Base-by-base conservation (phyloP, 2,888 invertebrate species). In the Willowsia nigromaculata region DNA sequence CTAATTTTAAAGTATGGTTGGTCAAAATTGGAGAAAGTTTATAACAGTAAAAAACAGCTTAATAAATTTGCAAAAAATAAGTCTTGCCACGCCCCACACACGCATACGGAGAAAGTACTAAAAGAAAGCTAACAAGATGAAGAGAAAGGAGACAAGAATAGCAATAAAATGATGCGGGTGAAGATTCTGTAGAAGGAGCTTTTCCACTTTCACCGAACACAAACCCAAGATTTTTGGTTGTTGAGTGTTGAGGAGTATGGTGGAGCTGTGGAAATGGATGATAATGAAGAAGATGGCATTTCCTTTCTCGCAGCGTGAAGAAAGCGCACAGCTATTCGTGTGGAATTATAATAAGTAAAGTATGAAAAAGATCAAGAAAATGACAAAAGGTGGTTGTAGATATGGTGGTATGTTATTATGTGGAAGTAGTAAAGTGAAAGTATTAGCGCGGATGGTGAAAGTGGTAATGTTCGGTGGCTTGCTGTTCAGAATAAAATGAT, bases 281-380 rank as follows among this genome's bases (percentile, higher is more conserved):
- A 37, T 37, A 68, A 18, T 27, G 33, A 27, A 22, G 3, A 6
- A 47, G 47, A 43, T n/a, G n/a, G n/a, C n/a, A 47, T 25, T 6
- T 30, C 37, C 59, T n/a, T n/a, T n/a, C n/a, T n/a, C n/a, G n/a
- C n/a, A n/a, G n/a, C n/a, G n/a, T n/a, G 68, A 25, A 50, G 30
- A n/a, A 65, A 47, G 9, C 0, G 62, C 1, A 65, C 27, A n/a
- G 40, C 27, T 37, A 53, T 83, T 71, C 71, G 37, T 40, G 53
- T 37, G 53, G 71, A 83, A 83, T 71, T 83, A 50, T 83, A 83
- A 82, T 59, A 33, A 81, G 62, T 15, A 25, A 68, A 40, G n/a
- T n/a, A 15, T 40, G 22, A 47, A 71, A 33, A 59, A 62, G 59
- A 81, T 59, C 59, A 27, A 65, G 65, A 65, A 33, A 71, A 53